Conservation (phyloP, 2,113 vertebrate genomes). For the Pygoscelis antarcticus region DNA sequence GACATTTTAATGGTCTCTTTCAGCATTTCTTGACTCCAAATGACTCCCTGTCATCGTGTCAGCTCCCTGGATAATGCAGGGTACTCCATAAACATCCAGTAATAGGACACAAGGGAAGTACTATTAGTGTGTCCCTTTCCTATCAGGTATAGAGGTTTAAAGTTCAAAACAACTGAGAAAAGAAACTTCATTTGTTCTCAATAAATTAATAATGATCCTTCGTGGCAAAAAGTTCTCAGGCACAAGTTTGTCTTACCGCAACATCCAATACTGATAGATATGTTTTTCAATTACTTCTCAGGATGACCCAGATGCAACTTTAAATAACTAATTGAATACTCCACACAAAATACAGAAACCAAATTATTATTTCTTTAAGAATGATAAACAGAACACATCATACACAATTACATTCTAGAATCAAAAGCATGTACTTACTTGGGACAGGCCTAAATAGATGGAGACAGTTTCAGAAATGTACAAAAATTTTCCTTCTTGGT, state of each 20-base stretch:
- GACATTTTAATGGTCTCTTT: slow-evolving; percentile 82
- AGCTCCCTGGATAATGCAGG: slow-evolving; percentile 80
- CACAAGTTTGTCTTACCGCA: slow-evolving; percentile 40
- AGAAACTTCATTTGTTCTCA: slow-evolving; percentile 80
- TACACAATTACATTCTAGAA: slow-evolving; percentile 7
- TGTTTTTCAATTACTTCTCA: slow-evolving; percentile 6
- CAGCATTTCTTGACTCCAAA: slow-evolving; percentile 81
- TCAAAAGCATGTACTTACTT: slow-evolving; percentile 84
- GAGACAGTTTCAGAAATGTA: slow-evolving; percentile 99
- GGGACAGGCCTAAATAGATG: slow-evolving; percentile 98
- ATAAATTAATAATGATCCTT: slow-evolving; percentile 82
- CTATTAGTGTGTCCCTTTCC: slow-evolving; percentile 78
- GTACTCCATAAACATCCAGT: slow-evolving; percentile 82
- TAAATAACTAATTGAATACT: slow-evolving; percentile 47
- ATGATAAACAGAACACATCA: background rate
- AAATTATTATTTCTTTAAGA: slow-evolving; percentile 19
- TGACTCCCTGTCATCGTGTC: slow-evolving; percentile 82
- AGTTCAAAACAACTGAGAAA: slow-evolving; percentile 80
- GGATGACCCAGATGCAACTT: slow-evolving; percentile 16
- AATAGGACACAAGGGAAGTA: slow-evolving; percentile 85
- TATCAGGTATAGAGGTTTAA: slow-evolving; percentile 78
- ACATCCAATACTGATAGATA: background rate
- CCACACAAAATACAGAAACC: slow-evolving; percentile 34
- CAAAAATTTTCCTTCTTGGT: slow-evolving; percentile 98
- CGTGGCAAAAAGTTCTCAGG: slow-evolving; percentile 55